Percentiles rank a stretch among this genome's conserved stretches.
Evolutionary conservation across 2,888 invertebrate genomes (phyloP).

Genomic region (Noctua janthina): DNA sequence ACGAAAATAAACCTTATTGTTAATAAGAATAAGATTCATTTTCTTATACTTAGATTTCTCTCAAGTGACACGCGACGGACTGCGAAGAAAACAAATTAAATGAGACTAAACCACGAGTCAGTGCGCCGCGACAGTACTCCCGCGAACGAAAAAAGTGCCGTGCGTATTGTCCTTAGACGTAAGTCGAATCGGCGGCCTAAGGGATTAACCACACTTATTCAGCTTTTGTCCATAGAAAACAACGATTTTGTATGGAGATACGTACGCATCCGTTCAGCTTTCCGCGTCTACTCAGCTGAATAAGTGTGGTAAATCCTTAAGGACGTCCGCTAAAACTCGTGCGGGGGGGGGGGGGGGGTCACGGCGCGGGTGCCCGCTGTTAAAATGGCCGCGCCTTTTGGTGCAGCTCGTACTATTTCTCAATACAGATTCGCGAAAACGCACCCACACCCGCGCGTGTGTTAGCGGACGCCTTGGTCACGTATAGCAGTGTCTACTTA

Average conservation of each 20-base stretch:
- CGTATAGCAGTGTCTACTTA: constrained; percentile 22
- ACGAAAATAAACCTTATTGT: neutral
- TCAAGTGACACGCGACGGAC: no score
- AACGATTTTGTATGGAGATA: no score
- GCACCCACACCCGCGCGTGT: neutral
- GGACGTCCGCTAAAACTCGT: no score
- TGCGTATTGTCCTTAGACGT: neutral
- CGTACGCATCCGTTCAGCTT: no score
- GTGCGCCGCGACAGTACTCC: neutral
- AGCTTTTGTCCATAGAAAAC: no score
- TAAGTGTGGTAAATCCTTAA: no score
- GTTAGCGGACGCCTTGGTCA: neutral
- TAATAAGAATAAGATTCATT: neutral
- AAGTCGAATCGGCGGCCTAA: neutral
- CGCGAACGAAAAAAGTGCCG: no score
- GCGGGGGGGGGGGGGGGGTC: no score
- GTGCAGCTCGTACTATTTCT: neutral
- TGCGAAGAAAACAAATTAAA: neutral
- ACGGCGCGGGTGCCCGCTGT: no score
- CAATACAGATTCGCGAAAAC: neutral
- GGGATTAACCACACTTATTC: no score
- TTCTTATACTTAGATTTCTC: neutral
- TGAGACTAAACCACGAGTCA: neutral
- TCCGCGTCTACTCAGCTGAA: no score
- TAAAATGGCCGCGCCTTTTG: no score